Evolutionary conservation across 2,888 invertebrate genomes (phyloP), one percentile per base, ranked within the genome.

Genomic region (Prosapia bicincta): DNA sequence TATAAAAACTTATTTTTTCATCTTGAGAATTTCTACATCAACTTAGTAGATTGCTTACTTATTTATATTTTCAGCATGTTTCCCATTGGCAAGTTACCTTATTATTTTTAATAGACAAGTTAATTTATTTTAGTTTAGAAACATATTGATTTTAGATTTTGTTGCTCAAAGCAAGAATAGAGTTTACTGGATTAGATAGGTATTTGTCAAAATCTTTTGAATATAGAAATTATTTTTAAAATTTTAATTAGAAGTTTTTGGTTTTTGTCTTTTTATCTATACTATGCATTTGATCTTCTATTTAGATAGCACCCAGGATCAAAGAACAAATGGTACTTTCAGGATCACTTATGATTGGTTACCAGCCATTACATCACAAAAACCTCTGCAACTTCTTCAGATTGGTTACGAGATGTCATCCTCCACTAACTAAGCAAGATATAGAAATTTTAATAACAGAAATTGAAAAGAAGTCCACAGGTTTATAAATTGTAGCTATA

Each of bases 311-410:
- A 0, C 90, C 92, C 7, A 89, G 88, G 81, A 89, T 94, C 68
- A 94, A 94, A 82, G 92, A 92, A 81, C 85, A 87, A 2, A 87
- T 94, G 85, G 89, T 90, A 0, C 81, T 88, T 43, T 86, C 86
- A 28, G 92, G 93, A 0, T 86, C 87, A 0, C 82, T 94, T 54
- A 92, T 94, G 92, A 86, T 94, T n/a, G 91, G 92, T 0, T 94
- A 94, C 82, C 89, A 91, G 13, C 94, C 94, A 0, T 82, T 94
- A 25, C 81, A 84, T 1, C 86, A 88, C 79, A 89, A 89, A 69
- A 86, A 88, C 5, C 82, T 90, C 77, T 90, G 89, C 74, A 94
- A 94, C 83, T 94, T 94, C 84, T 91, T 94, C 83, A 88, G 94
- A 13, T 87, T 94, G 84, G 91, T 93, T 0, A 88, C 92, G 75